These are phyloP conservation scores for Intellagama lesueurii DNA, from an alignment of 2,797 vertebrate genomes.

Conservation along the genomic window DNA sequence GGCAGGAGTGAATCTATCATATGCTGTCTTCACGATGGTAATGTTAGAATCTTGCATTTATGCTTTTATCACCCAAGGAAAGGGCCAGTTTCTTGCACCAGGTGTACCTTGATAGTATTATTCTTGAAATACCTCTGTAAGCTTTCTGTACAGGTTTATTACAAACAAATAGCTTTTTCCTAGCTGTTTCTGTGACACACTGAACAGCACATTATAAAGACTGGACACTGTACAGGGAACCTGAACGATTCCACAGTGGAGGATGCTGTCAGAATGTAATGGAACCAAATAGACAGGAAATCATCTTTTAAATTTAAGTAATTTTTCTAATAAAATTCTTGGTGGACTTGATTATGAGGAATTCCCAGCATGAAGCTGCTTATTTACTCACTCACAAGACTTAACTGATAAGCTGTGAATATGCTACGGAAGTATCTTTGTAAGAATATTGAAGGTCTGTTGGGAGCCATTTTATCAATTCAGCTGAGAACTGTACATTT, in stretches of 20 bases:
- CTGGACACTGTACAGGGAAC: not conserved
- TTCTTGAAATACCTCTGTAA: no score
- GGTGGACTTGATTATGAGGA: not conserved
- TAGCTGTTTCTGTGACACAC: not conserved
- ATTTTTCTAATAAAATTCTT: not conserved
- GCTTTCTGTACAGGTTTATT: not conserved
- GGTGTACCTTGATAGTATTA: not conserved
- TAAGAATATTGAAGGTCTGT: constrained; percentile 11
- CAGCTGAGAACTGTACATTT: not conserved
- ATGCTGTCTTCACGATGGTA: not conserved
- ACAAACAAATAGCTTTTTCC: accelerated
- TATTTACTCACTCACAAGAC: not conserved
- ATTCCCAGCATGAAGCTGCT: not conserved
- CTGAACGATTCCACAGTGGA: not conserved
- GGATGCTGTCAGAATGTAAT: not conserved
- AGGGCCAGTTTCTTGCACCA: not conserved
- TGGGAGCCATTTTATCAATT: not conserved
- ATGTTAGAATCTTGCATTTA: not conserved
- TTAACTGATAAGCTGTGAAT: not conserved
- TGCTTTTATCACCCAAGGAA: not conserved
- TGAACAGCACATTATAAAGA: not conserved
- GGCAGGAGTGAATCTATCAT: not conserved
- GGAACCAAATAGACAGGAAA: not conserved
- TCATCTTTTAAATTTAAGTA: not conserved
- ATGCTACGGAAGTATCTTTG: not conserved